A percentile compares a stretch with the other conserved stretches of the same genome.
Conservation (phyloP, 2,888 invertebrate genomes). For the Rhagophthalmus giganteus region DNA sequence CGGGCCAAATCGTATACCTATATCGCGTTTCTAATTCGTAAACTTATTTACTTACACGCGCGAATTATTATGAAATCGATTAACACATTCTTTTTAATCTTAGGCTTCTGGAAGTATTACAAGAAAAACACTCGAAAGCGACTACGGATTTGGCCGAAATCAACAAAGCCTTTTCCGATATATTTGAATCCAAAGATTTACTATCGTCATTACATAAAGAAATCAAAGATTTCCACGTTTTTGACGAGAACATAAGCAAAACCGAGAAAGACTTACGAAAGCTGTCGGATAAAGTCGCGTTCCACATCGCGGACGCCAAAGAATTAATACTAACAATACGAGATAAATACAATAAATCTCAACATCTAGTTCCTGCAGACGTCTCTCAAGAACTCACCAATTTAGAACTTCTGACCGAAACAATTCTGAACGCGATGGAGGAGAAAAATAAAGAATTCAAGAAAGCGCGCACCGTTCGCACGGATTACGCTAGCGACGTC, state of each 20-base stretch:
- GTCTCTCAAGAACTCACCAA: slow-evolving; percentile 78
- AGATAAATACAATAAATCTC: slow-evolving; percentile 64
- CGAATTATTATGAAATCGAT: not conserved
- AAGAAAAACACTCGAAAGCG: slow-evolving; percentile 74
- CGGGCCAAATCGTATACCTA: slow-evolving; percentile 8
- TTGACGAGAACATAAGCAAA: slow-evolving; percentile 70
- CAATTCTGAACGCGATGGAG: slow-evolving; percentile 78
- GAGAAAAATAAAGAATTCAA: slow-evolving; percentile 86
- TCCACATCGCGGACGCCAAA: slow-evolving; percentile 62
- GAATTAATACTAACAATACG: slow-evolving; percentile 63
- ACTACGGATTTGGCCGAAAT: slow-evolving; percentile 77
- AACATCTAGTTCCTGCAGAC: slow-evolving; percentile 72
- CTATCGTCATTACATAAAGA: slow-evolving; percentile 69
- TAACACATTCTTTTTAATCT: slow-evolving; percentile 39
- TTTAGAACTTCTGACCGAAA: slow-evolving; percentile 80
- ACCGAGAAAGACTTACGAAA: slow-evolving; percentile 64
- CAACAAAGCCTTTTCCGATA: slow-evolving; percentile 70
- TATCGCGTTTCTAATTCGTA: slow-evolving; percentile 11
- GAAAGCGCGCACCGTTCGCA: slow-evolving; percentile 78
- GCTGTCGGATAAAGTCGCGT: slow-evolving; percentile 62
- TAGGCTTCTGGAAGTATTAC: slow-evolving; percentile 81
- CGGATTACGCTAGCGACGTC: slow-evolving; percentile 78
- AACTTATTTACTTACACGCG: too few species aligned
- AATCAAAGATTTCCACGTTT: slow-evolving; percentile 74
- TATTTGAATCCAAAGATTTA: slow-evolving; percentile 69